Evolutionary conservation across 2,113 vertebrate species (phyloP).

Genomic region (Pygoscelis antarcticus): DNA sequence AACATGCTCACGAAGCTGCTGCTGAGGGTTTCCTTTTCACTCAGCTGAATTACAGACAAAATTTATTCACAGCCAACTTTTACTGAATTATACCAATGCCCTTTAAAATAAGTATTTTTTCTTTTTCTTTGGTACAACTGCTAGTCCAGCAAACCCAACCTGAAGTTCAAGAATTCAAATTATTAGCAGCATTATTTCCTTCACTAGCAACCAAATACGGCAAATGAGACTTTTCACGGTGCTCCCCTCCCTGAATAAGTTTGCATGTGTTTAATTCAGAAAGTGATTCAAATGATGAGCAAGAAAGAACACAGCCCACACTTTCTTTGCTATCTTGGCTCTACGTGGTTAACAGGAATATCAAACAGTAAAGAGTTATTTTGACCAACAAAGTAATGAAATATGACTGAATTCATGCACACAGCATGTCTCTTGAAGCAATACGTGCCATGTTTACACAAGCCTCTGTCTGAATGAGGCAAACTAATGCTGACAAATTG

Average conservation of each 20-base stretch:
- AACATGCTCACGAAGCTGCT: not conserved
- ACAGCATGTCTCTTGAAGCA: not conserved
- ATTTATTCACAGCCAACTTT: not conserved
- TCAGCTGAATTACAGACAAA: not conserved
- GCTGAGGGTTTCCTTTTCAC: not conserved
- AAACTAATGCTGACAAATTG: conserved; percentile 24
- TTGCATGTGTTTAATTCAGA: not conserved
- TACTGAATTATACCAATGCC: not conserved
- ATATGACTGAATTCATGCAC: not conserved
- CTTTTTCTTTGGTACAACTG: not conserved
- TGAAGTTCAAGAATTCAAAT: conserved; percentile 47
- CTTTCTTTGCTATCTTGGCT: not conserved
- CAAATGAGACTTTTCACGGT: not conserved
- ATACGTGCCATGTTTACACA: not conserved
- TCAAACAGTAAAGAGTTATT: conserved; percentile 13
- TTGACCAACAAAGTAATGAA: conserved; percentile 31
- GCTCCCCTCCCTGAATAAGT: not conserved
- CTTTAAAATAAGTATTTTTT: not conserved
- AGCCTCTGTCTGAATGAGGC: not conserved
- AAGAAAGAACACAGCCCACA: not conserved
- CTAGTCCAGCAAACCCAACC: conserved; percentile 25
- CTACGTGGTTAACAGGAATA: not conserved
- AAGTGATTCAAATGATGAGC: not conserved
- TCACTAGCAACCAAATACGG: not conserved
- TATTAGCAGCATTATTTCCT: not conserved